Evolutionary conservation across 2,113 vertebrate species (phyloP).

Genomic region (Quiscalus mexicanus): DNA sequence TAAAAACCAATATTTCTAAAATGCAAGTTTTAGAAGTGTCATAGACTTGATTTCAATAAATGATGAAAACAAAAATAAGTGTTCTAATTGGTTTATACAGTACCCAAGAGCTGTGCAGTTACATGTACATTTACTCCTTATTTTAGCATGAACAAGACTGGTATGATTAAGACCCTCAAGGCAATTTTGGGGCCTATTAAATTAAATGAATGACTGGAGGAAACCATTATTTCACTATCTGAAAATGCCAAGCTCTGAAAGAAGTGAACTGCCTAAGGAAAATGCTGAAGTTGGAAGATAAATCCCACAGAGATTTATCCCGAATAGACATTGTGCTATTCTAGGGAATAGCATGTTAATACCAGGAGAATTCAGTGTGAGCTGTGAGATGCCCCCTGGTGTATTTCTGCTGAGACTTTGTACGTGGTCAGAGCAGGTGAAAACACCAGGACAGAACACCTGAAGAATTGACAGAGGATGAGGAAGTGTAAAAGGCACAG

Average conservation of each 20-base stretch:
- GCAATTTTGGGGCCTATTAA: not conserved
- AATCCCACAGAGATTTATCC: not conserved
- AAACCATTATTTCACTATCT: not conserved
- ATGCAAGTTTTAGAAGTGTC: not conserved
- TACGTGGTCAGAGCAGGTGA: not conserved
- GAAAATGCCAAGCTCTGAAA: slow-evolving; percentile 17
- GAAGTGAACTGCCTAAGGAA: not conserved
- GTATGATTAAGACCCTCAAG: not conserved
- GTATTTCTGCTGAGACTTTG: not conserved
- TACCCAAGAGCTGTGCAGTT: not conserved
- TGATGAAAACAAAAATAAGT: not conserved
- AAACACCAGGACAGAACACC: not conserved
- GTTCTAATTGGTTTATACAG: not conserved
- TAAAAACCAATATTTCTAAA: not conserved
- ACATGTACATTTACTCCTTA: not conserved
- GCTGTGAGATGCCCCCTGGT: slow-evolving; percentile 42
- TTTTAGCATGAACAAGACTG: not conserved
- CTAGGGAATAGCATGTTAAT: not conserved
- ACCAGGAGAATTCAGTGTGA: not conserved
- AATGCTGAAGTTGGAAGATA: not conserved
- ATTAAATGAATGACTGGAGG: not conserved
- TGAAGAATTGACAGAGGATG: not conserved
- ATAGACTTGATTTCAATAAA: not conserved
- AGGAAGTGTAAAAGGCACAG: not conserved
- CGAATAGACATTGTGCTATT: not conserved